phyloP scores from a whole-genome alignment of 2,797 vertebrate genomes.

The Heterohyrax brucei region DNA sequence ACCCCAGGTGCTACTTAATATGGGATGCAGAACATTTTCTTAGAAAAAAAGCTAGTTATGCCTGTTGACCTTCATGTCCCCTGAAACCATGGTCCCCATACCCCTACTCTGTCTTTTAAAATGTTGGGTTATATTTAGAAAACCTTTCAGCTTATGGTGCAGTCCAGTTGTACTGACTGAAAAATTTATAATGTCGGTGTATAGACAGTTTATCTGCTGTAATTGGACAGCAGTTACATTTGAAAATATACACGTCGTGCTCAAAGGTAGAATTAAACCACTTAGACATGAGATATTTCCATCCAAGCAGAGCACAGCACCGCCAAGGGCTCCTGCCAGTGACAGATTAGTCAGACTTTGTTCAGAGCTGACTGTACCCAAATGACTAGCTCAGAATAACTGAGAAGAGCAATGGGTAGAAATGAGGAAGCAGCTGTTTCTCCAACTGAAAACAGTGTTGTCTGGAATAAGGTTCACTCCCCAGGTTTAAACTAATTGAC shows the following conservation, averaged over 20 bases:
- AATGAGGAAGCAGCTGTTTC: constrained; percentile 69
- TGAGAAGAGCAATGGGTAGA: constrained; percentile 44
- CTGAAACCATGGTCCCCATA: no score
- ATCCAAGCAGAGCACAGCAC: background rate
- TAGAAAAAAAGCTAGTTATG: no score
- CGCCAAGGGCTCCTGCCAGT: background rate
- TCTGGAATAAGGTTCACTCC: constrained; percentile 58
- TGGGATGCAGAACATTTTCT: no score
- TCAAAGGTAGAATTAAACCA: constrained; percentile 15
- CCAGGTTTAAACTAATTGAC: constrained; percentile 68
- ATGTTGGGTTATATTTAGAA: no score
- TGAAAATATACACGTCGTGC: constrained; percentile 22
- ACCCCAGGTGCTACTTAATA: no score
- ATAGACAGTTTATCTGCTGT: constrained; percentile 19
- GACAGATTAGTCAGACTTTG: background rate
- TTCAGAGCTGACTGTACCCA: background rate
- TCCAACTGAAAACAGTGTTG: background rate
- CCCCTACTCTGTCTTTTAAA: no score
- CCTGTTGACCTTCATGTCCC: no score
- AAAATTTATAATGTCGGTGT: constrained; percentile 72
- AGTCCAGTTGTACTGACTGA: background rate
- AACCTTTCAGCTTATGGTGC: no score
- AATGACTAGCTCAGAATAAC: background rate
- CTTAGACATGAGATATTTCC: background rate
- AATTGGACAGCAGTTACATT: constrained; percentile 52